Base-by-base conservation (phyloP, 2,888 invertebrate species). In the Gryllus longicercus region DNA sequence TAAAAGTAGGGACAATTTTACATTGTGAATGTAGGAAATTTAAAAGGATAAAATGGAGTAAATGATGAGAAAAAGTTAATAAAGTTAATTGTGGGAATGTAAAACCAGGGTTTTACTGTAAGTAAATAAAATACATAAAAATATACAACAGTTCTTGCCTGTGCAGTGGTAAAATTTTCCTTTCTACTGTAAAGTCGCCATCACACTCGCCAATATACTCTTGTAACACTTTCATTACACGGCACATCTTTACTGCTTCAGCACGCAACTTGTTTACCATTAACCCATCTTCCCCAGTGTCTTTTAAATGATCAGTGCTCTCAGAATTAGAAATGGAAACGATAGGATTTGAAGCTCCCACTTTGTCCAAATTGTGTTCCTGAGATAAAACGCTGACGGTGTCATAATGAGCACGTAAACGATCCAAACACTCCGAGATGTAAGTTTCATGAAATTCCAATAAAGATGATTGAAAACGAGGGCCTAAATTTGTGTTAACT, bases 181-280 rank as follows among this genome's bases (percentile, higher is more conserved):
- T 90, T 87, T 98, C 98, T 74, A 95, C 95, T 78, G 93, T 91
- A 88, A 94, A 96, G 83, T 93, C 92, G 84, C 93, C 92, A 90
- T 98, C 98, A 89, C 97, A 98, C 88, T 98, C 97, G 85, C 94
- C 94, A 82, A 98, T 93, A 87, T 98, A 98, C 88, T 98, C 98
- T 87, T 96, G 95, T 85, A 98, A 90, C 85, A 98, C 97, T 88
- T 96, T 95, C 87, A 98, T 92, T 80, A 98, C 95, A 84, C 98
- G 92, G 87, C 96, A 96, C 94, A 98, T 96, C 87, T 95, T 92
- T 82, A 93, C 92, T 11, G 94, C 93, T 86, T 95, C 95, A 81
- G 90, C 88, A 84, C 89, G 87, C 80, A 93, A 89, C 82, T 91
- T 88, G 82, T 78, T 81, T 18, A 80, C 11, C 38, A 75, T 80